phyloP scores from a whole-genome alignment of 30 jellyfish, hydroid and myxozoan genomes.

The Chrysaora quinquecirrha region DNA sequence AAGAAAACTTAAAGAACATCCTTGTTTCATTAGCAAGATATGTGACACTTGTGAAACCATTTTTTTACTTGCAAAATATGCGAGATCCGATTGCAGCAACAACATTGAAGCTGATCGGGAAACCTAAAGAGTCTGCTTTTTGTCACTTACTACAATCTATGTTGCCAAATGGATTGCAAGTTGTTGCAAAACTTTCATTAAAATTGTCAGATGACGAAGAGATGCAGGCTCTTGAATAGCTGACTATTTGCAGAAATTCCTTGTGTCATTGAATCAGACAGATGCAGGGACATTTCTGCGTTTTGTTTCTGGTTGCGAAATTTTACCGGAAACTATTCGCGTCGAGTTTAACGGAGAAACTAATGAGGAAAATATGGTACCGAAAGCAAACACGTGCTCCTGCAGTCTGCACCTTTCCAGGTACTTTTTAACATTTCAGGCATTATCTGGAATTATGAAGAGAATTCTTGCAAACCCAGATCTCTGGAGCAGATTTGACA shows the following conservation, averaged over 20 bases:
- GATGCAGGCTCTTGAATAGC: slow-evolving; percentile 6
- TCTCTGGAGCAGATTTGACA: neutral
- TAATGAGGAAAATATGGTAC: slow-evolving; percentile 1
- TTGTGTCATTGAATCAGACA: neutral
- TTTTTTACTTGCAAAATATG: slow-evolving; percentile 10
- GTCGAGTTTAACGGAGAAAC: slow-evolving; percentile 3
- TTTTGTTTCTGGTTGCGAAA: slow-evolving; percentile 13
- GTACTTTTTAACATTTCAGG: neutral
- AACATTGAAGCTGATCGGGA: slow-evolving; percentile 5
- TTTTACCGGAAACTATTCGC: neutral
- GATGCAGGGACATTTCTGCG: neutral
- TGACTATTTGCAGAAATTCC: slow-evolving; percentile 1
- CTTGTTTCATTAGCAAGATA: slow-evolving; percentile 8
- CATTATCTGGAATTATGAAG: neutral
- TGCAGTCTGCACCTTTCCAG: neutral
- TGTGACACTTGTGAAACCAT: slow-evolving; percentile 26
- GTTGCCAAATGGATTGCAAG: slow-evolving; percentile 12
- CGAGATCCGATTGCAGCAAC: slow-evolving; percentile 10
- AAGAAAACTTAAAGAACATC: slow-evolving; percentile 13
- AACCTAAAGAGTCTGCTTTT: neutral
- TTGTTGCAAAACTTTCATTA: slow-evolving; percentile 12
- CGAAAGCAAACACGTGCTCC: slow-evolving; percentile 15
- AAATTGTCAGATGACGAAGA: slow-evolving; percentile 13
- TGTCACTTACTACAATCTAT: neutral
- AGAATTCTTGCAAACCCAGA: neutral